Conservation (phyloP, 2,888 invertebrate genomes). For the Strigamia transsilvanica region DNA sequence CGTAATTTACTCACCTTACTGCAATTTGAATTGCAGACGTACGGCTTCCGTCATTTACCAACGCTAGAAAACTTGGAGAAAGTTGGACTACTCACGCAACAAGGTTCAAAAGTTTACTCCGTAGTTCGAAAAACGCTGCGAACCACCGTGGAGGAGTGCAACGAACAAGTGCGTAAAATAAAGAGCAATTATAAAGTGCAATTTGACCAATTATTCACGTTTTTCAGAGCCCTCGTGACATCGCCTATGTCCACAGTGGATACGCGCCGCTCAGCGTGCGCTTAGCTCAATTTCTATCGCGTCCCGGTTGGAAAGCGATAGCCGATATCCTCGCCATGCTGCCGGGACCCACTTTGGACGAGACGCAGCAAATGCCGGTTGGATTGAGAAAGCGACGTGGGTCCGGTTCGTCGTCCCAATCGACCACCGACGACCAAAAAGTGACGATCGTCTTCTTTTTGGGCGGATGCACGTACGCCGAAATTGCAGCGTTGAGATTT, state of each 20-base stretch:
- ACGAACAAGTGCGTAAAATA: constrained; percentile 71
- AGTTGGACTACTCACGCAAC: constrained; percentile 79
- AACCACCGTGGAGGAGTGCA: constrained; percentile 86
- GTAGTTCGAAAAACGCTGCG: constrained; percentile 71
- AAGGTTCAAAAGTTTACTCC: constrained; percentile 68
- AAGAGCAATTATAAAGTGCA: not conserved
- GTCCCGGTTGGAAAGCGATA: constrained; percentile 71
- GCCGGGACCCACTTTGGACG: constrained; percentile 76
- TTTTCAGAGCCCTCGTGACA: constrained; percentile 77
- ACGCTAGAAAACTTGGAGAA: constrained; percentile 87
- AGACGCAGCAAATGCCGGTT: constrained; percentile 65
- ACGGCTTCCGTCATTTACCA: constrained; percentile 84
- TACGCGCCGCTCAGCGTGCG: constrained; percentile 93
- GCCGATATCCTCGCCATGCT: constrained; percentile 83
- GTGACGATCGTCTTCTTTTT: constrained; percentile 93
- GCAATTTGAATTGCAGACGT: constrained; percentile 71
- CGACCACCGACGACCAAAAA: constrained; percentile 63
- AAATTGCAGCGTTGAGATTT: constrained; percentile 73
- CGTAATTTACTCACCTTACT: no score
- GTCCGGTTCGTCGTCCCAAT: constrained; percentile 64
- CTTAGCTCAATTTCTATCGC: constrained; percentile 65
- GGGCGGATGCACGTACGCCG: constrained; percentile 96
- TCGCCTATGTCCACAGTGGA: constrained; percentile 87
- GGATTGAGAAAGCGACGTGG: constrained; percentile 65
- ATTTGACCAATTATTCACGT: not conserved